Evolutionary conservation across 2,888 invertebrate species (phyloP), one percentile per base, ranked within the genome.

Genomic region (Imbricaverruca yamaguchii): DNA sequence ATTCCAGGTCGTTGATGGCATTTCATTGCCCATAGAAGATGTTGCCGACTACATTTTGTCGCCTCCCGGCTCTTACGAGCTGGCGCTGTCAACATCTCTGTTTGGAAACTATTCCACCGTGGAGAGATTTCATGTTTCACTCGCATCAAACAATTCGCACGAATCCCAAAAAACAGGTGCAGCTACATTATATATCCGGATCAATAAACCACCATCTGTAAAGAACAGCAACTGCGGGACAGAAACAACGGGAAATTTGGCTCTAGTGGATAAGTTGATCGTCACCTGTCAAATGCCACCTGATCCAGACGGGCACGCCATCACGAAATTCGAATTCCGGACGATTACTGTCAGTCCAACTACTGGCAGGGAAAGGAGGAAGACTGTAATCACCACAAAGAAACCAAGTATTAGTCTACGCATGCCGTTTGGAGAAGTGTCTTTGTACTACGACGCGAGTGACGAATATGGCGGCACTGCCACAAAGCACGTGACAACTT

Each of bases 151-250:
- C 25, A 79, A 79, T 15, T 57, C 79, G 0, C 79, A 79, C n/a
- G 13, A 23, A 23, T 79, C 59, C 1, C 23, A 59, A n/a, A 23
- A 57, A n/a, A 79, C 79, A 8, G 79, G 79, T 9, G 18, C 79
- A 21, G n/a, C 79, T 0, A 79, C 79, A 9, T 57, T 79, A 9
- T 79, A 79, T 15, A 15, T 79, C 12, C 23, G 57, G 23, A n/a
- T 57, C 23, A 79, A 79, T 23, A 79, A 79, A 25, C 79, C 79
- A 7, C 79, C 79, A 11, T 13, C n/a, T 13, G 79, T 79, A 13
- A 79, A 57, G 18, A 10, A 79, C 18, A 56, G 57, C 25, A 25
- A 12, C 23, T 79, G 79, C 59, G 9, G 10, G 11, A 79, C 59
- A 23, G 8, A 7, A 4, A 11, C n/a, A 0, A 23, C 57, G 0